Percentiles rank a stretch among this genome's conserved stretches.
Evolutionary conservation across 2,888 invertebrate species (phyloP).

Genomic region (Argyresthia goedartella): DNA sequence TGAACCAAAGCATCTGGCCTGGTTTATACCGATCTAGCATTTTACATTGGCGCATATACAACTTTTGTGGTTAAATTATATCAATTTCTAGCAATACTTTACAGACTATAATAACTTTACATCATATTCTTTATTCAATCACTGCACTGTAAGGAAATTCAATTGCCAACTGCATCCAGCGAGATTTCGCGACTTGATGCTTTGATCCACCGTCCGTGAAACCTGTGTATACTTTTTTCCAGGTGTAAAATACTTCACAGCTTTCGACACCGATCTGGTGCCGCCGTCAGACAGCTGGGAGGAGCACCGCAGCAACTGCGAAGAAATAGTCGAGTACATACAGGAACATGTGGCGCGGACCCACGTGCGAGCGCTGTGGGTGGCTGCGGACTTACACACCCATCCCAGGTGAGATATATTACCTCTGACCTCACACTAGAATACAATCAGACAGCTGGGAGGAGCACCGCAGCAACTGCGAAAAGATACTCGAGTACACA

Average conservation of each 20-base stretch:
- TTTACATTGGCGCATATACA: too few species aligned
- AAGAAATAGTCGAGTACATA: slow-evolving; percentile 70
- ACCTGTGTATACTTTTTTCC: background rate
- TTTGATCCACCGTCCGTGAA: too few species aligned
- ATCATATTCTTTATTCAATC: too few species aligned
- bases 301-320: slow-evolving; percentile 66
- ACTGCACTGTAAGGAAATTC: too few species aligned
- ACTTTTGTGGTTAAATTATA: too few species aligned
- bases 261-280: slow-evolving; percentile 73
- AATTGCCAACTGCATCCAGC: too few species aligned
- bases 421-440: background rate
- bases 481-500: too few species aligned
- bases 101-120: too few species aligned
- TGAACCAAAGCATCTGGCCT: too few species aligned
- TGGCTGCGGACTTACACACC: slow-evolving; percentile 74
- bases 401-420: slow-evolving; percentile 58
- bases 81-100: too few species aligned
- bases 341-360: slow-evolving; percentile 65
- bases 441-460: background rate
- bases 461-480: background rate
- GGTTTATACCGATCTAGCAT: too few species aligned
- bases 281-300: slow-evolving; percentile 66
- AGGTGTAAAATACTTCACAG: slow-evolving; percentile 64
- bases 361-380: slow-evolving; percentile 73
- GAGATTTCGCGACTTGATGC: too few species aligned